These are phyloP conservation scores for Alectura lathami DNA, from an alignment of 2,113 vertebrate species.

Conservation along the genomic window DNA sequence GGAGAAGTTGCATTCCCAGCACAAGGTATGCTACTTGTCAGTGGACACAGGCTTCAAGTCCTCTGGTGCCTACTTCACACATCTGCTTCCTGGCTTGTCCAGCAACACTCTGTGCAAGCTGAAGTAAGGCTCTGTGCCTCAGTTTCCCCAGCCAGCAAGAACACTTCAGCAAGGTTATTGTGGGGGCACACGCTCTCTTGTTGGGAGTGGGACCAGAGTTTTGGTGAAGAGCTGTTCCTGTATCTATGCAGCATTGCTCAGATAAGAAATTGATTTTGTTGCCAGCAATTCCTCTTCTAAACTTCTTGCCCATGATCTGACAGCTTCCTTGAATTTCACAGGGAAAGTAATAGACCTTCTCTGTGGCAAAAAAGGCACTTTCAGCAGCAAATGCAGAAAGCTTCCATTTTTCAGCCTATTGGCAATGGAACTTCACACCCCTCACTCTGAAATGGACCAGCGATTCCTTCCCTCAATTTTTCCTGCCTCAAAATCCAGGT, in stretches of 20 bases:
- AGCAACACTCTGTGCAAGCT: neutral
- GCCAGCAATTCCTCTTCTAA: neutral
- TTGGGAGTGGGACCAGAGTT: neutral
- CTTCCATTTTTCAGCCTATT: neutral
- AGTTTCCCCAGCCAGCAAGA: neutral
- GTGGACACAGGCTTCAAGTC: neutral
- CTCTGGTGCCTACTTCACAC: neutral
- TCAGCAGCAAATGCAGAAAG: neutral
- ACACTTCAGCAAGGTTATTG: neutral
- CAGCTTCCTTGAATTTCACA: neutral
- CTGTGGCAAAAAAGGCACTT: neutral
- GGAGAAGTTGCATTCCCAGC: neutral
- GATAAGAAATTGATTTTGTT: neutral
- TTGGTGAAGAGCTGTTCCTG: neutral
- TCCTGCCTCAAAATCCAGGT: conserved; percentile 54
- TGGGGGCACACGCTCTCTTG: neutral
- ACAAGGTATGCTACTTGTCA: rapidly evolving
- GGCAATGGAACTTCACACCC: neutral
- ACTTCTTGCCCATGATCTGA: neutral
- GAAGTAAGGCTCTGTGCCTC: neutral
- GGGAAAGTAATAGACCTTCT: neutral
- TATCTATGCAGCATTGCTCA: neutral
- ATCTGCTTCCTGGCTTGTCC: neutral
- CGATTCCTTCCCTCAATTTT: neutral
- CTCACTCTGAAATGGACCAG: neutral